Conservation (phyloP, 2,113 vertebrate genomes). For the Campylorhamphus procurvoides region DNA sequence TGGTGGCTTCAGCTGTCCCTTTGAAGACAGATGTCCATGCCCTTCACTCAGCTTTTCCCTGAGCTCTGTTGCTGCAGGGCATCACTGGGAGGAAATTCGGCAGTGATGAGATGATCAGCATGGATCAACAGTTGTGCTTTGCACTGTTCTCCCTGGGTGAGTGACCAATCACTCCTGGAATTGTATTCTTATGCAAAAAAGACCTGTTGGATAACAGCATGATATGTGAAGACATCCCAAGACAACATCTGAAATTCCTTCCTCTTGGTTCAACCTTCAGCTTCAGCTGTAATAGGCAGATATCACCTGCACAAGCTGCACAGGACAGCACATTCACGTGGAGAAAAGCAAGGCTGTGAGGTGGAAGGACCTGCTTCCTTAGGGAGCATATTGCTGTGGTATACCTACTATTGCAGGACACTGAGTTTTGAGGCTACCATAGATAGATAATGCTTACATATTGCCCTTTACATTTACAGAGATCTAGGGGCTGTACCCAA, state of each 20-base stretch:
- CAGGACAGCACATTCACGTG: not conserved
- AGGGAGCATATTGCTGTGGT: not conserved
- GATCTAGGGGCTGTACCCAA: not conserved
- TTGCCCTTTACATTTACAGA: not conserved
- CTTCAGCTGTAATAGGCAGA: not conserved
- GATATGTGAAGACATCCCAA: not conserved
- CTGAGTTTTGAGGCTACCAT: not conserved
- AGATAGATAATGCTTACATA: not conserved
- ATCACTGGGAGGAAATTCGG: not conserved
- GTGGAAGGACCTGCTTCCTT: not conserved
- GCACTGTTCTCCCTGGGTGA: not conserved
- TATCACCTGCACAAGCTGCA: not conserved
- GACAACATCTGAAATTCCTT: not conserved
- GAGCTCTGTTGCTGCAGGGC: not conserved
- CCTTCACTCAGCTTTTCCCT: not conserved
- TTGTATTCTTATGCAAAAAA: not conserved
- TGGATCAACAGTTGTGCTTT: not conserved
- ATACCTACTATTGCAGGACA: rapidly evolving
- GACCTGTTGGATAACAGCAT: not conserved
- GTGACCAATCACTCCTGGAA: not conserved
- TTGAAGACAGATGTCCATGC: not conserved
- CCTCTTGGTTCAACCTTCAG: not conserved
- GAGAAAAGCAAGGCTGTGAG: not conserved
- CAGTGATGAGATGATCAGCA: not conserved
- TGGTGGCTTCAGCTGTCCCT: not conserved